Base-by-base conservation (phyloP, 2,797 vertebrate species). In the Peromyscus melanophrys region DNA sequence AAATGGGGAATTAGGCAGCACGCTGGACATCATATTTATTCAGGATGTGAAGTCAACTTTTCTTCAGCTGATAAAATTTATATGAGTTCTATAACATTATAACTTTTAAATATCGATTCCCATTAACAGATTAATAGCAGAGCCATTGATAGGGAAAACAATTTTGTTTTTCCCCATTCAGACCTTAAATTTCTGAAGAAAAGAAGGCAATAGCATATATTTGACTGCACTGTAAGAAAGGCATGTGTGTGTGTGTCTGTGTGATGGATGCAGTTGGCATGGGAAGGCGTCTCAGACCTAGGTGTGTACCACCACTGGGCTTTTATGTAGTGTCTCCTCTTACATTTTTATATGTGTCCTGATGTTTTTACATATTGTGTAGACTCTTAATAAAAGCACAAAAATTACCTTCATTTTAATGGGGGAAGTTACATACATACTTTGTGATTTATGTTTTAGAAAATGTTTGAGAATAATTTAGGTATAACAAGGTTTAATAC, bases 351-450 rank as follows among this genome's bases (percentile, higher is more conserved):
- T 92, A 12, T 87, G 81, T 82, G 29, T 40, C 40, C 23, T 95
- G 55, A 93, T 76, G 40, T 90, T 95, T 93, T 71, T 82, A 61
- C 4, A n/a, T 86, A 21, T 55, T 93, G 25, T 90, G 14, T 37
- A 82, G 76, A 82, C 82, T 82, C 49, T 90, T 77, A 93, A 71
- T 71, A 43, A 40, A 6, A 87, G 23, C 86, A 91, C 19, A 71
- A 46, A 82, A 86, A 87, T 31, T 61, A 89, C 21, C 43, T 90
- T 93, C 1, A 83, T 83, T 93, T 95, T 95, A 21, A 83, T 77
- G 49, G 29, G 4, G 82, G 34, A 90, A 52, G 27, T 0, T 46
- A 25, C 76, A 40, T 67, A 75, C 1, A 43, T 80, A 65, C 0
- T 3, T 81, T 67, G 59, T 82, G 4, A 76, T 87, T 87, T 43